These are phyloP conservation scores for Siniperca knerii DNA, from an alignment of 2,113 vertebrate species.

Conservation along the genomic window DNA sequence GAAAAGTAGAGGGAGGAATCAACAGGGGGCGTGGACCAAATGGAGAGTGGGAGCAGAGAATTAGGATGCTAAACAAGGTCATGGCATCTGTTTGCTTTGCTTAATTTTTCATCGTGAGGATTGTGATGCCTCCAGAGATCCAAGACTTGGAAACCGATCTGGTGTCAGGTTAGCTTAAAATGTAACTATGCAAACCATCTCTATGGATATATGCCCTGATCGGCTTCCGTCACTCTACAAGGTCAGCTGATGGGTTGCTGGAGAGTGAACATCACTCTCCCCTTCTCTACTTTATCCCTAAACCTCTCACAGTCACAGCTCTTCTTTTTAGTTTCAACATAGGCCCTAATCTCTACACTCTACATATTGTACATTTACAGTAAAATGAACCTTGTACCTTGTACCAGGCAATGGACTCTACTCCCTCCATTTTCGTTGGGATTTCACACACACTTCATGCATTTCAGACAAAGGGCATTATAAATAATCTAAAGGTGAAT, in stretches of 20 bases:
- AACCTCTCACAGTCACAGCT: conserved; percentile 7
- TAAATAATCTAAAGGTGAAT: conserved; percentile 47
- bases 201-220: conserved; percentile 25
- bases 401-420: background rate
- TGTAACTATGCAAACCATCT: conserved; percentile 15
- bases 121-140: background rate
- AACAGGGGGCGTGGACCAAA: background rate
- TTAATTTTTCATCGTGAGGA: background rate
- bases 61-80: background rate
- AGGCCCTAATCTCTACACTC: background rate
- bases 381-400: background rate
- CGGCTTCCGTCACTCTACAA: conserved; percentile 39
- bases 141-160: background rate
- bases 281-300: conserved; percentile 22
- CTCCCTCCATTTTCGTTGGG: background rate
- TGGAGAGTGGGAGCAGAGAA: background rate
- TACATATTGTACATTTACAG: background rate
- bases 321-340: conserved; percentile 6
- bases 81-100: background rate
- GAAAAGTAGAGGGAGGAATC: background rate
- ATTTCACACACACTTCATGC: conserved; percentile 11
- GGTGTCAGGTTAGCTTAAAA: conserved; percentile 20
- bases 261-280: conserved; percentile 31
- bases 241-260: conserved; percentile 55
- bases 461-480: conserved; percentile 30